Conservation (phyloP, 2,797 vertebrate species). For the Falco peregrinus region DNA sequence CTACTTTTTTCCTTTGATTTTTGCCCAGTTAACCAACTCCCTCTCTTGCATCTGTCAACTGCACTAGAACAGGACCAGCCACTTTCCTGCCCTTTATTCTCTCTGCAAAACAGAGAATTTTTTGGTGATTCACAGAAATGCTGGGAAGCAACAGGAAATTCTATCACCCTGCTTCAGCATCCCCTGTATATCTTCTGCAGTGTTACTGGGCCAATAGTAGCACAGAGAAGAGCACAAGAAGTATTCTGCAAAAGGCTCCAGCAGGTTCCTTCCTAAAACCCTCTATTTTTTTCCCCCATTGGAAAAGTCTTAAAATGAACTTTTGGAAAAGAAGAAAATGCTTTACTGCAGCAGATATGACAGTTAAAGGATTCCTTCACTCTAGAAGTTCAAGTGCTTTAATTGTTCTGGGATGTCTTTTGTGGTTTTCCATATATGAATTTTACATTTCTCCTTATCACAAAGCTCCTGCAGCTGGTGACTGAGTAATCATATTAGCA, state of each 20-base stretch:
- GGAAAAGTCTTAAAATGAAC: not conserved
- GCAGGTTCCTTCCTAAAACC: not conserved
- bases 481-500: not conserved
- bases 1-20: not conserved
- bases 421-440: not conserved
- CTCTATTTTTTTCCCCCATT: not conserved
- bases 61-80: not conserved
- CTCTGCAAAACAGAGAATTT: not conserved
- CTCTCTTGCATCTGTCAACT: not conserved
- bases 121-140: not conserved
- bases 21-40: not conserved
- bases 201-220: fast-evolving
- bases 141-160: not conserved
- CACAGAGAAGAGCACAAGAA: not conserved
- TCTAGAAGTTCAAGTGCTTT: not conserved
- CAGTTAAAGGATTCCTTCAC: not conserved
- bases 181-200: fast-evolving
- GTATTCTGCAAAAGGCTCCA: not conserved
- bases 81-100: not conserved
- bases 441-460: not conserved
- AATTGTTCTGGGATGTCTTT: not conserved
- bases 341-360: not conserved
- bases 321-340: not conserved
- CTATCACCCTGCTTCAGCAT: not conserved
- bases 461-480: not conserved